These are phyloP conservation scores for Lucilia cuprina DNA, from an alignment of 1,140 invertebrate genomes.

Conservation along the genomic window DNA sequence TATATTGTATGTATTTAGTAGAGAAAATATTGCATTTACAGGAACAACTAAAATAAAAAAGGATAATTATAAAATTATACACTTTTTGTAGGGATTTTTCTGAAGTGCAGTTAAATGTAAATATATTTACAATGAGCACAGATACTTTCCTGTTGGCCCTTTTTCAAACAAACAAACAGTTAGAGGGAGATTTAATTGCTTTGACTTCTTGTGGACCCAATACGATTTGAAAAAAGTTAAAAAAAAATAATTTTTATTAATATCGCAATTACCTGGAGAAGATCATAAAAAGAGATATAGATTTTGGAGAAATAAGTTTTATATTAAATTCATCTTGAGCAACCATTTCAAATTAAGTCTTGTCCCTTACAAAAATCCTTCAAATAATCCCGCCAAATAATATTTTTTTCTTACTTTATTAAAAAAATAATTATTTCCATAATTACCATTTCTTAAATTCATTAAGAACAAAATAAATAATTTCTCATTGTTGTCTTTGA, in stretches of 20 bases:
- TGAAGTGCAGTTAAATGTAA: background rate
- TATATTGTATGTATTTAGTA: background rate
- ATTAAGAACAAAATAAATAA: background rate
- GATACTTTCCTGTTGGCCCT: background rate
- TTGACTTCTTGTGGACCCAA: background rate
- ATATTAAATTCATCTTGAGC: too few species aligned
- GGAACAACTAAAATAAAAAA: background rate
- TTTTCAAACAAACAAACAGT: background rate
- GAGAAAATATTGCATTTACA: background rate
- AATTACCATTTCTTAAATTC: background rate
- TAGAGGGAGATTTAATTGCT: background rate
- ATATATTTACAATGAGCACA: background rate
- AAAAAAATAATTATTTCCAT: background rate
- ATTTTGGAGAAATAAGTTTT: too few species aligned
- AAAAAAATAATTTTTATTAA: too few species aligned
- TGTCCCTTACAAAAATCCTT: too few species aligned
- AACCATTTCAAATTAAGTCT: too few species aligned
- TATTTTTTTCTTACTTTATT: too few species aligned
- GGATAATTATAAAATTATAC: conserved; percentile 15
- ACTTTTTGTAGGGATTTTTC: background rate
- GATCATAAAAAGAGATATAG: too few species aligned
- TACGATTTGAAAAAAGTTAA: too few species aligned
- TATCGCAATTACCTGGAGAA: too few species aligned
- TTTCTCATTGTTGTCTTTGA: background rate
- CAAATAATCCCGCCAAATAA: too few species aligned